Evolutionary conservation across 2,888 invertebrate species (phyloP).

Genomic region (Drosophila infuscata): DNA sequence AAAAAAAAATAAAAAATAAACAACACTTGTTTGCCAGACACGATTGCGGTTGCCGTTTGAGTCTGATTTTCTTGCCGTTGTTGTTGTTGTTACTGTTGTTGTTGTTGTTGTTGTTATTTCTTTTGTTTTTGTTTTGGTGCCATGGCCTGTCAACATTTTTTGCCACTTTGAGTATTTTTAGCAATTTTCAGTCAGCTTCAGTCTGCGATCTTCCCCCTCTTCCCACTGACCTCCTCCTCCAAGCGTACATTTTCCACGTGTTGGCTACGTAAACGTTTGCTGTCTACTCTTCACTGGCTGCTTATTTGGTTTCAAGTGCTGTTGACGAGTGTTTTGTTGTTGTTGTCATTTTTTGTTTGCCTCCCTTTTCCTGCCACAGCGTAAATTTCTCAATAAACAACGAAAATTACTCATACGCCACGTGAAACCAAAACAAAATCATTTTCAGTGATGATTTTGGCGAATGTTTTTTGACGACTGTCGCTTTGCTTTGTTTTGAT

Average conservation of each 20-base stretch:
- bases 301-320: constrained; percentile 49
- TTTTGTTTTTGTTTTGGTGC: constrained; percentile 32
- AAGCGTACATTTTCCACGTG: constrained; percentile 51
- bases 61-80: constrained; percentile 14
- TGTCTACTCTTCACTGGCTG: constrained; percentile 17
- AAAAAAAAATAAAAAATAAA: constrained; percentile 17
- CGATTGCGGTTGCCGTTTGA: constrained; percentile 43
- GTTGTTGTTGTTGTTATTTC: constrained; percentile 15
- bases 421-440: constrained; percentile 43
- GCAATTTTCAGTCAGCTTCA: constrained; percentile 48
- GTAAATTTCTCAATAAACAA: constrained; percentile 57
- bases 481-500: constrained; percentile 23
- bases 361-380: constrained; percentile 36
- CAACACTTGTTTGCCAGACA: constrained; percentile 46
- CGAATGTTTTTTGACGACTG: constrained; percentile 28
- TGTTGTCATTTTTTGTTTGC: constrained; percentile 13
- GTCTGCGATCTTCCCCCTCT: background rate
- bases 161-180: constrained; percentile 69
- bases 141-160: constrained; percentile 64
- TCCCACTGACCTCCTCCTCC: background rate
- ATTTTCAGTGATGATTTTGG: constrained; percentile 37
- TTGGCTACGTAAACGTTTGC: constrained; percentile 26
- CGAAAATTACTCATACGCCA: constrained; percentile 70
- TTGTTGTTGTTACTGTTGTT: constrained; percentile 6
- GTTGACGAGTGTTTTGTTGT: constrained; percentile 27